Evolutionary conservation across 2,113 vertebrate genomes (phyloP), one percentile per base, ranked within the genome.

Genomic region (Nothocercus nigrocapillus): DNA sequence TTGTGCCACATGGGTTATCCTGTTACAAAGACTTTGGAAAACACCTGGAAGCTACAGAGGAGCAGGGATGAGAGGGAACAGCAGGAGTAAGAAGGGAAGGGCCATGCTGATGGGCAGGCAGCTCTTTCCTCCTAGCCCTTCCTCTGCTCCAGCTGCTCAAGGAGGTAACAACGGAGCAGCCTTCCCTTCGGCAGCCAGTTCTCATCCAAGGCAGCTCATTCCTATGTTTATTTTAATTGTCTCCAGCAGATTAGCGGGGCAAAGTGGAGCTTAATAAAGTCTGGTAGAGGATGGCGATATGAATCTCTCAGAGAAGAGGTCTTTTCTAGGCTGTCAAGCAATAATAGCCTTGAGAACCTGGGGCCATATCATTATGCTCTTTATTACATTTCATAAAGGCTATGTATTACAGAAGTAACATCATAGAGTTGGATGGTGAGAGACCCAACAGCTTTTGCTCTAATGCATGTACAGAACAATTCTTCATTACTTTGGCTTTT

Each of bases 351-450:
- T 82, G 18, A 92, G 36, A 88, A 88, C 18, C 34, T 18, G 42
- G 11, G 73, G 30, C 51, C 62, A 58, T 30, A 40, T 42, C 28
- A 58, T 90, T 69, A 36, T 76, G 30, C 17, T 76, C 77, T 95
- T 95, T 94, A 96, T 94, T 94, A 69, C 9, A 49, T 69, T 74
- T 88, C 42, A 79, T 86, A 79, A 93, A 62, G 44, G 59, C 8
- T 21, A 58, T 34, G 21, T 78, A 58, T 73, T 49, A 79, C 53
- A 86, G 34, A 90, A 73, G 9, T 44, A 88, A 62, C 36, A 42
- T 9, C 38, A 34, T 28, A 45, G 28, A 87, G n/a, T 27, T 72
- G 13, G 34, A 79, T 38, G 89, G 36, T 4, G 79, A 74, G 27
- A 54, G 75, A 24, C 72, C 63, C 82, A 93, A 40, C 40, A 63